Percentiles rank a stretch among this genome's conserved stretches.
phyloP scores from a whole-genome alignment of 2,797 vertebrate genomes.

The Pseudomugil tenellus region DNA sequence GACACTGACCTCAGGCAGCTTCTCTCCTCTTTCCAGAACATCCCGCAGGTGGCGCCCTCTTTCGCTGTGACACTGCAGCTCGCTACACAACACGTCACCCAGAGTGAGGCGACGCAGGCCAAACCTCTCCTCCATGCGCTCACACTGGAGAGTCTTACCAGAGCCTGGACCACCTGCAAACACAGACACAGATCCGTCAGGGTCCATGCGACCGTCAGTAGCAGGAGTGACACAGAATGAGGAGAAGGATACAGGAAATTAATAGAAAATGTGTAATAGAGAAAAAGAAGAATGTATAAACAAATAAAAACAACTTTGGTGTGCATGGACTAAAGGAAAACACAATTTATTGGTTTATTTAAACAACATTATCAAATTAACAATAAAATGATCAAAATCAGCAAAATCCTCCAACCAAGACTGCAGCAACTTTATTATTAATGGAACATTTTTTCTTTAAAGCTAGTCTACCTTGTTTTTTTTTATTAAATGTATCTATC shows the following conservation, averaged over 20 bases:
- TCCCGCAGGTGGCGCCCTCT: constrained; percentile 88
- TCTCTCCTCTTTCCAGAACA: constrained; percentile 85
- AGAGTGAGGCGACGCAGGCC: constrained; percentile 84
- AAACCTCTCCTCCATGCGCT: constrained; percentile 88
- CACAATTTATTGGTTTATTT: neutral
- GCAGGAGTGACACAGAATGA: no score
- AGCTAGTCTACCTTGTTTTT: no score
- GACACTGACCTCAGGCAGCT: constrained; percentile 84
- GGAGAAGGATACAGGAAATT: constrained; percentile 12
- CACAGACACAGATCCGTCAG: constrained; percentile 3
- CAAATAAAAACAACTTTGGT: neutral
- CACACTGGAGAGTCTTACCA: constrained; percentile 89
- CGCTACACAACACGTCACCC: constrained; percentile 84
- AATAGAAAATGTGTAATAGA: neutral
- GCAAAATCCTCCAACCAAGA: no score
- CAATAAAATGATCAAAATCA: no score
- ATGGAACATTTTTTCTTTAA: no score
- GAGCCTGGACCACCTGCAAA: constrained; percentile 89
- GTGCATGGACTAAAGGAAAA: neutral
- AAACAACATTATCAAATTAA: no score
- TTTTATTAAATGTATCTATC: no score
- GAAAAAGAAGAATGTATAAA: neutral
- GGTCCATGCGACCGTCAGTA: neutral
- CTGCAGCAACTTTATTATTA: no score
- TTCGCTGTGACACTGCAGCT: constrained; percentile 84